These are phyloP conservation scores for Aratinga solstitialis DNA, from an alignment of 2,797 vertebrate genomes.

Conservation along the genomic window DNA sequence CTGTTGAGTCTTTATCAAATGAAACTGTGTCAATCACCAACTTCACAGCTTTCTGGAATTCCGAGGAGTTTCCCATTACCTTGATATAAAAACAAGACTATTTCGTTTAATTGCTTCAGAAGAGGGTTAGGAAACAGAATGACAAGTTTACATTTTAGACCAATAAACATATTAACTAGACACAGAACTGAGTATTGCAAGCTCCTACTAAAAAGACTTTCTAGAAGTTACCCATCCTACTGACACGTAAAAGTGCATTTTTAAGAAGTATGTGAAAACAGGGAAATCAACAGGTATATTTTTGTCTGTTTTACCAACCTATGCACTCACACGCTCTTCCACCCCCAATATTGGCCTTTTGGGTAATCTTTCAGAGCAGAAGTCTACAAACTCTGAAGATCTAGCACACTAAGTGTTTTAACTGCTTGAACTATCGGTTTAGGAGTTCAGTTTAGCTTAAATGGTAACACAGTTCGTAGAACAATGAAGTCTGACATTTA, in stretches of 20 bases:
- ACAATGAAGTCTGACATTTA: background rate
- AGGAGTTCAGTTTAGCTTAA: background rate
- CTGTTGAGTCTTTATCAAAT: slow-evolving; percentile 97
- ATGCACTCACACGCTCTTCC: background rate
- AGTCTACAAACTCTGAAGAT: background rate
- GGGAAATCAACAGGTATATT: background rate
- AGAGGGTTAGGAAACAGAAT: background rate
- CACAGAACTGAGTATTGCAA: background rate
- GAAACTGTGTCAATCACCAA: slow-evolving; percentile 96
- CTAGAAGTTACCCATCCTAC: background rate
- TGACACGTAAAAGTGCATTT: background rate
- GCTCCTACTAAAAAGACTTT: background rate
- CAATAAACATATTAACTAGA: background rate
- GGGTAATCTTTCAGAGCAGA: background rate
- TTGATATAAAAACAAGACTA: slow-evolving; percentile 67
- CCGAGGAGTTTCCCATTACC: slow-evolving; percentile 95
- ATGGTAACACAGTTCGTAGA: background rate
- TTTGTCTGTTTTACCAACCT: background rate
- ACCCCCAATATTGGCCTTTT: background rate
- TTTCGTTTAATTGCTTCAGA: background rate
- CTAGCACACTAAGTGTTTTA: background rate
- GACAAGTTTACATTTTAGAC: background rate
- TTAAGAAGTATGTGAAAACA: background rate
- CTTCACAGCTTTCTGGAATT: slow-evolving; percentile 95
- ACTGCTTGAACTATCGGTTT: background rate